A percentile compares a stretch with the other conserved stretches of the same genome.
Evolutionary conservation across 2,113 vertebrate genomes (phyloP).

Genomic region (Petromus typicus): DNA sequence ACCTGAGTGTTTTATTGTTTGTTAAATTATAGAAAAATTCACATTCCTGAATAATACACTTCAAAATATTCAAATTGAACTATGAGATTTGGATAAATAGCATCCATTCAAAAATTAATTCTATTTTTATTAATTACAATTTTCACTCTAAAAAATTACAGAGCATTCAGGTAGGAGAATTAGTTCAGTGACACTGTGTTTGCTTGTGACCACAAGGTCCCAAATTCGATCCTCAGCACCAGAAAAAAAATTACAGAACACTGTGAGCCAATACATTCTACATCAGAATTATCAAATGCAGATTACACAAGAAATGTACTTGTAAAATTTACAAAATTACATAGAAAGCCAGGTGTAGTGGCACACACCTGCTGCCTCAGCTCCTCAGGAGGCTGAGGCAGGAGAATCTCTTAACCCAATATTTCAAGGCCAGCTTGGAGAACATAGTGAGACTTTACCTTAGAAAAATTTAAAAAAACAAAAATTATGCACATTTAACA

Average conservation of each 20-base stretch:
- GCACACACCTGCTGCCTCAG: neutral
- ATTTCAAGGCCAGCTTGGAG: neutral
- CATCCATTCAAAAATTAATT: neutral
- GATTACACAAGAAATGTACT: neutral
- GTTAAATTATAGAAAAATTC: neutral
- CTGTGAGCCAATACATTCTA: neutral
- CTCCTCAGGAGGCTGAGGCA: neutral
- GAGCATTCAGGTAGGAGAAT: neutral
- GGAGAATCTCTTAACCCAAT: neutral
- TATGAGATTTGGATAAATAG: neutral
- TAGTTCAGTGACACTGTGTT: no score
- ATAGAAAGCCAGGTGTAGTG: neutral
- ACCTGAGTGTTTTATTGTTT: neutral
- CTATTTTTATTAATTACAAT: neutral
- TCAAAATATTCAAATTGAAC: neutral
- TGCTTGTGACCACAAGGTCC: no score
- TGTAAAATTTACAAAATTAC: neutral
- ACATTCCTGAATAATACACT: neutral
- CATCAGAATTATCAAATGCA: neutral
- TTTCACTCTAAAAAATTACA: neutral
- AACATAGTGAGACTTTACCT: neutral
- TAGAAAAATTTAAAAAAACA: neutral
- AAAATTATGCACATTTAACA: neutral
- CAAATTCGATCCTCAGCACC: no score
- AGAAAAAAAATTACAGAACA: neutral